phyloP scores from a whole-genome alignment of 1,140 invertebrate species.

The Linepithema humile region DNA sequence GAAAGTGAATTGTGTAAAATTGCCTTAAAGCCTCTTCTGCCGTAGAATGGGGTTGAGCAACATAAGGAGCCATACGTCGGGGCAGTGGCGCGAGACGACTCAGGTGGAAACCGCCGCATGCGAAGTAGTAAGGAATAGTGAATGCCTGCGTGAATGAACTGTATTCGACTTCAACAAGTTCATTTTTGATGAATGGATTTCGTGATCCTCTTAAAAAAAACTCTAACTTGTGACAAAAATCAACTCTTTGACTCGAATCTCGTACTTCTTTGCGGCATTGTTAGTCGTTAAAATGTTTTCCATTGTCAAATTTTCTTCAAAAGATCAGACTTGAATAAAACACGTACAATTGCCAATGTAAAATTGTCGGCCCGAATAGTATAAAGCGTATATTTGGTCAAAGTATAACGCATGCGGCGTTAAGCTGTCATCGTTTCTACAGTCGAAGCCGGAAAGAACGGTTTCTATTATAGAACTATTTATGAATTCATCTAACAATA shows the following conservation, averaged over 20 bases:
- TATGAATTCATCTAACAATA: background rate
- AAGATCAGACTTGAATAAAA: too few species aligned
- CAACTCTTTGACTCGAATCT: too few species aligned
- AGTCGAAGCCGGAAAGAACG: too few species aligned
- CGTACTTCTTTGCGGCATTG: too few species aligned
- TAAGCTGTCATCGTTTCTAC: too few species aligned
- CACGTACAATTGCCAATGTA: too few species aligned
- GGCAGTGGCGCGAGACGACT: constrained; percentile 41
- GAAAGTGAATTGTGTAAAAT: constrained; percentile 43
- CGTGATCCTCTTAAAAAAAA: background rate
- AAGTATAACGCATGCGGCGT: too few species aligned
- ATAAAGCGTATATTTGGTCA: too few species aligned
- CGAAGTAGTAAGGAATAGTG: background rate
- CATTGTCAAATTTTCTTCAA: too few species aligned
- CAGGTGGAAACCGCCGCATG: constrained; percentile 37
- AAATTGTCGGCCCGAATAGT: too few species aligned
- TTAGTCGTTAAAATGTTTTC: too few species aligned
- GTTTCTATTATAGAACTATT: too few species aligned
- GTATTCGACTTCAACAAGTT: background rate
- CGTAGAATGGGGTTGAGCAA: constrained; percentile 27
- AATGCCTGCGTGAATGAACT: background rate
- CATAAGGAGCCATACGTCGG: constrained; percentile 7
- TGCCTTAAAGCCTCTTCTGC: constrained; percentile 11
- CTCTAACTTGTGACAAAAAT: background rate
- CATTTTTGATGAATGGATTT: background rate